Conservation (phyloP, 1,140 invertebrate genomes). For the Bombus sibiricus region DNA sequence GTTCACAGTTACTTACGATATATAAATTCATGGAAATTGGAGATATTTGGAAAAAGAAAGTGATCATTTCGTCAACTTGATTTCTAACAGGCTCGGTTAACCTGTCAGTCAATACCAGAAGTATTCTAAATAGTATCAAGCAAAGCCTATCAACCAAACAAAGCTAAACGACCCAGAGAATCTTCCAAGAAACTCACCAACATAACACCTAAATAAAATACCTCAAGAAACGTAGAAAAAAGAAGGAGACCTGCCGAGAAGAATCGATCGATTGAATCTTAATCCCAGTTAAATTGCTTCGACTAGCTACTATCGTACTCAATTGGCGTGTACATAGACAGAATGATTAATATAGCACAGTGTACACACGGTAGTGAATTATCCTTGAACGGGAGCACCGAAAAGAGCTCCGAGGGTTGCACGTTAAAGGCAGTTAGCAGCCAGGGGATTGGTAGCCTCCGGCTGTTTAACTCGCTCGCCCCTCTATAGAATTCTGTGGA, state of each 20-base stretch:
- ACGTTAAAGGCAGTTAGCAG: constrained; percentile 70
- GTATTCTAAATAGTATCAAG: too few relatives aligned
- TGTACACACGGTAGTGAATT: constrained; percentile 44
- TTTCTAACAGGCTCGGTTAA: too few relatives aligned
- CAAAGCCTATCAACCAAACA: too few relatives aligned
- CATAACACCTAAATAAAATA: too few relatives aligned
- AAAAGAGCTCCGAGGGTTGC: constrained; percentile 52
- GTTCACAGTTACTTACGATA: too few relatives aligned
- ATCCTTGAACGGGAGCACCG: constrained; percentile 32
- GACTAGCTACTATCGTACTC: constrained; percentile 9
- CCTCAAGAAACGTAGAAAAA: not conserved
- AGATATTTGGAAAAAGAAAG: too few relatives aligned
- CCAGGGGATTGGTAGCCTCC: constrained; percentile 70
- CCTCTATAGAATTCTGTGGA: constrained; percentile 63
- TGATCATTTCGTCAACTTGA: too few relatives aligned
- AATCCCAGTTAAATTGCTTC: not conserved
- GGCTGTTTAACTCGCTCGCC: constrained; percentile 74
- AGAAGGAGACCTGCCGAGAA: not conserved
- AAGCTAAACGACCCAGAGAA: too few relatives aligned
- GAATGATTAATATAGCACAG: constrained; percentile 49
- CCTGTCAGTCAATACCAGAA: too few relatives aligned
- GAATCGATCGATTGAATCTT: not conserved
- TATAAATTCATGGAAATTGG: too few relatives aligned
- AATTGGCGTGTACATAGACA: constrained; percentile 56
- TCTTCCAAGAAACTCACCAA: too few relatives aligned